Conservation (phyloP, 2,113 vertebrate genomes). For the Sebastes fasciatus region DNA sequence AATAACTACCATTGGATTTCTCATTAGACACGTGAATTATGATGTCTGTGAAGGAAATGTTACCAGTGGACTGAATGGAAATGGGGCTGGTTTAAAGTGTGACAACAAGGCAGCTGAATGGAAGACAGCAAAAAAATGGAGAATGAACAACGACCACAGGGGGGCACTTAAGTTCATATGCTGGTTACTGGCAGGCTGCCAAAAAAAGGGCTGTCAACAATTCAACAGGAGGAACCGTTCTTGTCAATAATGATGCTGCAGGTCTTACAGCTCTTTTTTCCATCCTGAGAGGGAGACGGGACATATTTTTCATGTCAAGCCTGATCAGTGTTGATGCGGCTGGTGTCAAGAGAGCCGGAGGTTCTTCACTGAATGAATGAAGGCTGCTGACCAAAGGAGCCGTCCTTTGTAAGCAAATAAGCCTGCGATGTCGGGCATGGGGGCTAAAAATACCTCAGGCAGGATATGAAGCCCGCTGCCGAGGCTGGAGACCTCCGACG, state of each 20-base stretch:
- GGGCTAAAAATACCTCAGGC: constrained; percentile 77
- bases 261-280: neutral
- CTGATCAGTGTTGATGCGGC: neutral
- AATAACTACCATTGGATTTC: neutral
- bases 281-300: neutral
- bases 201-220: constrained; percentile 38
- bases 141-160: constrained; percentile 59
- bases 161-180: constrained; percentile 58
- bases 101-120: constrained; percentile 11
- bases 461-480: constrained; percentile 74
- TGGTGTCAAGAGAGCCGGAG: neutral
- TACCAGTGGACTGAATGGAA: neutral
- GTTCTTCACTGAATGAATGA: neutral
- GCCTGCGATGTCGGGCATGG: constrained; percentile 30
- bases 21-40: neutral
- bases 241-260: constrained; percentile 45
- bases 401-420: constrained; percentile 59
- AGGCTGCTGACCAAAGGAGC: neutral
- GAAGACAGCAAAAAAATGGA: constrained; percentile 16
- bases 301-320: constrained; percentile 16
- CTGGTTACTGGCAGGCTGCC: constrained; percentile 32
- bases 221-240: constrained; percentile 50
- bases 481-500: constrained; percentile 65
- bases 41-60: neutral
- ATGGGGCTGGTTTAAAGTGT: neutral